Evolutionary conservation across 2,888 invertebrate genomes (phyloP).

Genomic region (Brachypalpus laphriformis): DNA sequence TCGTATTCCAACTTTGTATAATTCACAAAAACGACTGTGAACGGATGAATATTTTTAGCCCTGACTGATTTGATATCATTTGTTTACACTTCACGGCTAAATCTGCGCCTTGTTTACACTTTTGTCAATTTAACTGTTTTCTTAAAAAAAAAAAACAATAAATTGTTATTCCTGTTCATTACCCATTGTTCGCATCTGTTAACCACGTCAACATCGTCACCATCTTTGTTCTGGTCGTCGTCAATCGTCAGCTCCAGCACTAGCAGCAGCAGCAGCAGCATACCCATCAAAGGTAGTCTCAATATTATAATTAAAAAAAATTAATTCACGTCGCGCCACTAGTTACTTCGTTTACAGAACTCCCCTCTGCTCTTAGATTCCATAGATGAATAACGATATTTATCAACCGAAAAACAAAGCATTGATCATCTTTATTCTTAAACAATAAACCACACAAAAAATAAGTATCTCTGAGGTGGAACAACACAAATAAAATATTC

Average conservation of each 20-base stretch:
- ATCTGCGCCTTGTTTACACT: constrained; percentile 16
- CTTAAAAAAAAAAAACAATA: not conserved
- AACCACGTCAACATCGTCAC: constrained; percentile 24
- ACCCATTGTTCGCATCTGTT: constrained; percentile 24
- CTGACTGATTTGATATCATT: constrained; percentile 1
- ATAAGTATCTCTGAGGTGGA: not conserved
- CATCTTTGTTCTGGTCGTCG: not conserved
- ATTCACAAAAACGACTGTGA: not conserved
- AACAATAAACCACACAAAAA: constrained; percentile 24
- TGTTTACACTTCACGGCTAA: constrained; percentile 10
- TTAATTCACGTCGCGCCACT: constrained; percentile 17
- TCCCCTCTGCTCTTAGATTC: not conserved
- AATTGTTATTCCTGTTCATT: constrained; percentile 8
- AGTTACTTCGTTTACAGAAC: constrained; percentile 32
- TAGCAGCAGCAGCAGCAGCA: not conserved
- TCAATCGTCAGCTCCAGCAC: too few relatives aligned
- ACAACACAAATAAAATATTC: not conserved
- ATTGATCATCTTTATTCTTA: constrained; percentile 40
- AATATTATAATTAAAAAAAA: constrained; percentile 26
- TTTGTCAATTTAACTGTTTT: not conserved
- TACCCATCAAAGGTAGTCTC: constrained; percentile 22
- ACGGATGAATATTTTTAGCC: not conserved
- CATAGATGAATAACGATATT: constrained; percentile 10
- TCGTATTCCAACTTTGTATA: not conserved
- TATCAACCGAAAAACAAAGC: constrained; percentile 14